Conservation (phyloP, 2,888 invertebrate species). For the Bellardia bayeri region DNA sequence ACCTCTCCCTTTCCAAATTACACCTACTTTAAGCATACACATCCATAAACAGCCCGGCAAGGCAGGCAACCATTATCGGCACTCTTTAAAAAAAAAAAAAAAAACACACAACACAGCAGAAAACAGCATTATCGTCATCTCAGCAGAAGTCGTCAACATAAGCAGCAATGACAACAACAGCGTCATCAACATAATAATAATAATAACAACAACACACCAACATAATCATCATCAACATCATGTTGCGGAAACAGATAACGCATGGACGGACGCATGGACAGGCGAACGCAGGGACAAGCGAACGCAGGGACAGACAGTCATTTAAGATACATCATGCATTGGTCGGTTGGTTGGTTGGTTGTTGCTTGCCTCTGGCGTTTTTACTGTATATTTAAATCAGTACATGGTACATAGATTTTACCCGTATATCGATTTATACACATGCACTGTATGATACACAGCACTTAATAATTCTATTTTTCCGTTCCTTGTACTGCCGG, state of each 20-base stretch:
- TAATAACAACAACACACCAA: constrained; percentile 70
- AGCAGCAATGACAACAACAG: constrained; percentile 75
- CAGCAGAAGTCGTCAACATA: constrained; percentile 78
- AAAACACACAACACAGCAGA: neutral
- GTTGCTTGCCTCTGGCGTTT: constrained; percentile 58
- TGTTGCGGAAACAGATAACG: constrained; percentile 83
- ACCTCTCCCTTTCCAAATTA: constrained; percentile 45
- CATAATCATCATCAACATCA: constrained; percentile 74
- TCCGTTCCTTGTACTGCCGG: constrained; percentile 62
- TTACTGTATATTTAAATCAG: constrained; percentile 40
- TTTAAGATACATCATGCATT: constrained; percentile 49
- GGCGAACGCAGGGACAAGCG: constrained; percentile 58
- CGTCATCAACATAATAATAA: constrained; percentile 67
- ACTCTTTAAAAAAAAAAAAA: constrained; percentile 43
- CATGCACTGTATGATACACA: neutral
- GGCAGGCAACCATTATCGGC: constrained; percentile 65
- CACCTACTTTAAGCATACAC: constrained; percentile 50
- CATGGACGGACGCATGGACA: constrained; percentile 77
- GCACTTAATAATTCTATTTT: constrained; percentile 53
- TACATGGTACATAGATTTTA: neutral
- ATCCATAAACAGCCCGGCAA: constrained; percentile 28
- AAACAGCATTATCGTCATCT: constrained; percentile 68
- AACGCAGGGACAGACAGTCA: constrained; percentile 19
- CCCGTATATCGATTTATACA: neutral
- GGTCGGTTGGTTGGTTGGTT: constrained; percentile 32